phyloP scores from a whole-genome alignment of 2,797 vertebrate species.

The Hemitrygon akajei region DNA sequence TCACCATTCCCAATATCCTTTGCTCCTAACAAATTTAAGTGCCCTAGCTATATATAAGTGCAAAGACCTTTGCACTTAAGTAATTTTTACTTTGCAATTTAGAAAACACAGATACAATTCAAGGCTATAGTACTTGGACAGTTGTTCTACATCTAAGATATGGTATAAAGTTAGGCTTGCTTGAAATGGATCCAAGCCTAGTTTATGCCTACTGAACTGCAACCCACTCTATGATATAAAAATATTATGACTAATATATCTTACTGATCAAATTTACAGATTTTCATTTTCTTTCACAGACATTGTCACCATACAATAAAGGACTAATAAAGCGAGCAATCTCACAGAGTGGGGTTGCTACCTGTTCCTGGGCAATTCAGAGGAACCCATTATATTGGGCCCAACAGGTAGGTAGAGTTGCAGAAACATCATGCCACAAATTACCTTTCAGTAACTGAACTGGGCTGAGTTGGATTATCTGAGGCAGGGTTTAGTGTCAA shows the following conservation, averaged over 20 bases:
- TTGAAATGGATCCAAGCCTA: not conserved
- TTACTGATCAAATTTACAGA: not conserved
- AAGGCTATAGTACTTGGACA: not conserved
- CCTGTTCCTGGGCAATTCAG: slow-evolving; percentile 77
- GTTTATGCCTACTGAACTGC: not conserved
- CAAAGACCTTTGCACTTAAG: too few species aligned
- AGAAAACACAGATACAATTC: not conserved
- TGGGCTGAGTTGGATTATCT: not conserved
- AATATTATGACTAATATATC: not conserved
- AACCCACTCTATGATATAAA: not conserved
- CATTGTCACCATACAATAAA: slow-evolving; percentile 72
- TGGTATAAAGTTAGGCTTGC: not conserved
- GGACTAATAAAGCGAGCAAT: slow-evolving; percentile 81
- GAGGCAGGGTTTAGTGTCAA: not conserved
- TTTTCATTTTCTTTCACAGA: slow-evolving; percentile 54
- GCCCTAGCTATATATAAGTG: too few species aligned
- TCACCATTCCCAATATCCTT: too few species aligned
- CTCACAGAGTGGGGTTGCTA: slow-evolving; percentile 76
- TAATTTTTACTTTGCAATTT: too few species aligned
- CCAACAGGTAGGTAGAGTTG: slow-evolving; percentile 56
- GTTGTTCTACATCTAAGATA: not conserved
- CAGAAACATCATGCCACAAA: not conserved
- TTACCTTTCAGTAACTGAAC: not conserved
- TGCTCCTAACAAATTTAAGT: too few species aligned
- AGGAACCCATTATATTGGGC: slow-evolving; percentile 66